A percentile compares a stretch with the other conserved stretches of the same genome.
Conservation (phyloP, 30 jellyfish, hydroid and myxozoan species). For the Sanderia malayensis region DNA sequence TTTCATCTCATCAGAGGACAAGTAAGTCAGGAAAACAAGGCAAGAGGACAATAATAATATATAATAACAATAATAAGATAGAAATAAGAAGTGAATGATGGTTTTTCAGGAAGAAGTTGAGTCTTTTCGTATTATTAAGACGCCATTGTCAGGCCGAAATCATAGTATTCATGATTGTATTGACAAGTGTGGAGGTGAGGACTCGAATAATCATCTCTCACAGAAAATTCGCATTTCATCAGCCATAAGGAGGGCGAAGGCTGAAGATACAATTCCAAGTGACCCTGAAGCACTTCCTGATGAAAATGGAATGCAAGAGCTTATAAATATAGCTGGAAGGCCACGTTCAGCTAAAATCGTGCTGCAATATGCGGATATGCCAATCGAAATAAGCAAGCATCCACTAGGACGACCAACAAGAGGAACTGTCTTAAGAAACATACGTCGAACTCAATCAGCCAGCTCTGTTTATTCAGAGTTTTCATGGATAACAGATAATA, state of each 20-base stretch:
- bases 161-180: not conserved
- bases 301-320: slow-evolving; percentile 4
- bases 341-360: slow-evolving; percentile 42
- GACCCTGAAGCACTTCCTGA: slow-evolving; percentile 38
- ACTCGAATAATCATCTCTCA: slow-evolving; percentile 37
- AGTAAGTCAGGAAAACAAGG: not conserved
- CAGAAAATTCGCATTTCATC: slow-evolving; percentile 41
- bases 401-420: slow-evolving; percentile 62
- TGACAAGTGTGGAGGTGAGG: slow-evolving; percentile 8
- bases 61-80: no score
- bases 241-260: slow-evolving; percentile 22
- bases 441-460: slow-evolving; percentile 46
- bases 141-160: not conserved
- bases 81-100: no score
- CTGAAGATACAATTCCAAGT: slow-evolving; percentile 33
- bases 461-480: slow-evolving; percentile 44
- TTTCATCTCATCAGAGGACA: not conserved
- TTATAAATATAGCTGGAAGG: slow-evolving; percentile 1
- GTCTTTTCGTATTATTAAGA: not conserved
- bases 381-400: slow-evolving; percentile 30
- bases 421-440: slow-evolving; percentile 44
- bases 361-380: slow-evolving; percentile 58
- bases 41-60: no score
- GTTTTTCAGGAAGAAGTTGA: not conserved
- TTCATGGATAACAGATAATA: slow-evolving; percentile 62